Evolutionary conservation across 2,888 invertebrate species (phyloP).

Genomic region (Notodonta dromedarius): DNA sequence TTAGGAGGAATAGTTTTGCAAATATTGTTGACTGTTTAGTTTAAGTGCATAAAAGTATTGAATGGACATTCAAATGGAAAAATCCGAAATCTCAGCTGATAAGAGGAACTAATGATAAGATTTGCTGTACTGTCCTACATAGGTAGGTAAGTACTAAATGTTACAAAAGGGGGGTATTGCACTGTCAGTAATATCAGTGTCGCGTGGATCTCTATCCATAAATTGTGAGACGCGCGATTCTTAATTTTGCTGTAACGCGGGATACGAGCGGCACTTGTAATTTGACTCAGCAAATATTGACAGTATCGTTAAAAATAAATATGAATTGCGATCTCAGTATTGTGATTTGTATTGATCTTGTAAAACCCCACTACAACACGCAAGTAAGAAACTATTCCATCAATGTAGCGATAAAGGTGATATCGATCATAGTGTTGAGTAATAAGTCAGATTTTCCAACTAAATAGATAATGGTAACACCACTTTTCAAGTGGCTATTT

Average conservation of each 20-base stretch:
- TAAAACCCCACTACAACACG: not conserved
- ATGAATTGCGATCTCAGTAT: no score
- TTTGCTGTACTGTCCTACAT: not conserved
- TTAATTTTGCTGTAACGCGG: no score
- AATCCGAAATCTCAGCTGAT: not conserved
- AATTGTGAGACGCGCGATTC: no score
- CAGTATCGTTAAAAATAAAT: no score
- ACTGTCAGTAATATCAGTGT: not conserved
- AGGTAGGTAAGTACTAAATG: no score
- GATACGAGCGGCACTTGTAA: no score
- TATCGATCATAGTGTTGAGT: not conserved
- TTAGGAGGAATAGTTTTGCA: slow-evolving; percentile 37
- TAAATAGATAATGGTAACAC: not conserved
- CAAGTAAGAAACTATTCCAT: slow-evolving; percentile 1
- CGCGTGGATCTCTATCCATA: no score
- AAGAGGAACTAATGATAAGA: not conserved
- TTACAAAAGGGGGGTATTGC: not conserved
- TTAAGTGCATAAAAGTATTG: no score
- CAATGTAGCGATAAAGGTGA: slow-evolving; percentile 7
- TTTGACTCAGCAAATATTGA: no score
- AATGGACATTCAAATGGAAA: no score
- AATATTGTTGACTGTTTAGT: not conserved
- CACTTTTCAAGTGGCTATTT: no score
- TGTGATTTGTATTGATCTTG: no score
- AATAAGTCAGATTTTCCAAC: not conserved